Evolutionary conservation across 2,888 invertebrate genomes (phyloP).

Genomic region (Mythimna impura): DNA sequence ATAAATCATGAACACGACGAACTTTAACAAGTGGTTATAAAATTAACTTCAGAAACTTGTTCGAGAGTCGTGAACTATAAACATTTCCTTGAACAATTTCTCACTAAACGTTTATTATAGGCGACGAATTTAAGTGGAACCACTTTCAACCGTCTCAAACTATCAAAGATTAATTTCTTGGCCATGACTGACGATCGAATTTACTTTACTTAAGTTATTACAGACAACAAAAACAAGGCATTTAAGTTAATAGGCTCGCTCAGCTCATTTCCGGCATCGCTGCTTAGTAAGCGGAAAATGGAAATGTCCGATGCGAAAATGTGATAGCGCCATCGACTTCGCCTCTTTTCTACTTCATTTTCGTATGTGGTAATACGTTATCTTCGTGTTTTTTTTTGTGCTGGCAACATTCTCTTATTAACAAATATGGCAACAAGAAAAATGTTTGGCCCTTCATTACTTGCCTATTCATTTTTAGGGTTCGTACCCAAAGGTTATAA

Average conservation of each 20-base stretch:
- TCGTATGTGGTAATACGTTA: slow-evolving; percentile 43
- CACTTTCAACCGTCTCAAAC: slow-evolving; percentile 36
- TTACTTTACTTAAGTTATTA: slow-evolving; percentile 23
- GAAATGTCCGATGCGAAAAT: slow-evolving; percentile 62
- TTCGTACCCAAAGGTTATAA: no score
- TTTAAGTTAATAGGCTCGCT: slow-evolving; percentile 38
- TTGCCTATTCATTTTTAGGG: slow-evolving; percentile 1
- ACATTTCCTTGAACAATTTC: slow-evolving; percentile 26
- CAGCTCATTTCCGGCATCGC: slow-evolving; percentile 53
- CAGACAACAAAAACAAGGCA: slow-evolving; percentile 33
- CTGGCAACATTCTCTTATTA: slow-evolving; percentile 14
- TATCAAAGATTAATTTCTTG: slow-evolving; percentile 32
- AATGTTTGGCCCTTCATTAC: neutral
- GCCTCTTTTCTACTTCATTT: slow-evolving; percentile 51
- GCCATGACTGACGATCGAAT: slow-evolving; percentile 35
- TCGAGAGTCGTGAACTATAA: slow-evolving; percentile 11
- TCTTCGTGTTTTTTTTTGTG: slow-evolving; percentile 10
- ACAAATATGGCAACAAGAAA: slow-evolving; percentile 8
- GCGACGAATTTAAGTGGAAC: slow-evolving; percentile 19
- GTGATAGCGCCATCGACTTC: slow-evolving; percentile 62
- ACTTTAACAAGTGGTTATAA: slow-evolving; percentile 23
- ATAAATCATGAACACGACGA: neutral
- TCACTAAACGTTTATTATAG: neutral
- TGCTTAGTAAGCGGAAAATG: slow-evolving; percentile 68
- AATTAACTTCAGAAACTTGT: slow-evolving; percentile 30